Base-by-base conservation (phyloP, 2,888 invertebrate species). In the Hecatera dysodea region DNA sequence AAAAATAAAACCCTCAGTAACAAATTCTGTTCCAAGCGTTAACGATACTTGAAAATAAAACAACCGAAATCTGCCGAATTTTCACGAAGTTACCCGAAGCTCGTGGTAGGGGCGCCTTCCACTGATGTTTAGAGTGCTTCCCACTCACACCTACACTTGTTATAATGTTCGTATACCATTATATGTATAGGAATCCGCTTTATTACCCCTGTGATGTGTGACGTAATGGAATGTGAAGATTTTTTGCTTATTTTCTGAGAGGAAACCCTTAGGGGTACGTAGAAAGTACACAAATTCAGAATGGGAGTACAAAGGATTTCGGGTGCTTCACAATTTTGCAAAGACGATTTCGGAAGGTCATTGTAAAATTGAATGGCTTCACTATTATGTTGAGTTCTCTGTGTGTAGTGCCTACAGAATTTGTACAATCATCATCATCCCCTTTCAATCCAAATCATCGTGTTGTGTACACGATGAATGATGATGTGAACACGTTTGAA, bases 71-170 rank as follows among this genome's bases (percentile, higher is more conserved):
- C 15, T 33, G 15, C 39, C 57, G 46, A 70, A 6, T 2, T 15
- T 19, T n/a, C 29, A 56, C 68, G 48, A 68, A 75, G 27, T 44
- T 39, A 27, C 60, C 9, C 46, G 19, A 55, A 75, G 39, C 44
- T 19, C 9, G 17, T 75, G 67, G 84, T 89, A 87, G 63, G 61
- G 73, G 53, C 19, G 9, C 29, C 44, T 64, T 19, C 55, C 42
- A 39, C 63, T 77, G 82, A 85, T 83, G 77, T 78, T 81, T 77
- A 85, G 81, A 85, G 86, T 85, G 84, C 73, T 67, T 64, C 72
- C 75, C 67, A 78, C 81, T 80, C 63, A 82, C 79, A 71, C 80
- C 75, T 68, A 78, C 75, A 75, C 82, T 83, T 85, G 80, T 68
- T 80, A 74, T 80, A 81, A 81, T 81, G 82, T 77, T 60, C 66